phyloP scores from a whole-genome alignment of 2,888 invertebrate genomes.

The Orthosia incerta region DNA sequence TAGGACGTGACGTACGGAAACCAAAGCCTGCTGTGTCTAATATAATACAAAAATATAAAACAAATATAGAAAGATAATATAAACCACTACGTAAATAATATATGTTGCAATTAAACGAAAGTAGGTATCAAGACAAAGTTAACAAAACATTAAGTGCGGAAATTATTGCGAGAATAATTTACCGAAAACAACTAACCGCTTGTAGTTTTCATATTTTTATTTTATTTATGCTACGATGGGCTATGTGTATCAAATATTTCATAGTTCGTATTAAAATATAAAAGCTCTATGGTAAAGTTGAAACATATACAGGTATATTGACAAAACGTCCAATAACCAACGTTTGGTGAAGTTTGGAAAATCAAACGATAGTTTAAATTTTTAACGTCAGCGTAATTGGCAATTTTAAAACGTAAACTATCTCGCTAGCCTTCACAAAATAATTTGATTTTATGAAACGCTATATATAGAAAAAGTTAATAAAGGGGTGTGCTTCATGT shows the following conservation, averaged over 20 bases:
- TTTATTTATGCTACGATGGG: background rate
- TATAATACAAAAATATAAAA: no score
- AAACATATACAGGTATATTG: conserved; percentile 2
- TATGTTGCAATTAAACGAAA: no score
- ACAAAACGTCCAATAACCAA: conserved; percentile 19
- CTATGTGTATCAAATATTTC: no score
- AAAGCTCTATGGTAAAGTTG: background rate
- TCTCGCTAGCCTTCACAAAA: background rate
- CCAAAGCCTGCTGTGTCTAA: no score
- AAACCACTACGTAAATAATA: no score
- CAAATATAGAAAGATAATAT: no score
- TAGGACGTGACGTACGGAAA: no score
- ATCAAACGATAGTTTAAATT: conserved; percentile 30
- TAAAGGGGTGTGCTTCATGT: background rate
- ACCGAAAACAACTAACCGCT: background rate
- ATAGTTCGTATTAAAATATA: conserved; percentile 1
- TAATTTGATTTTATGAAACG: background rate
- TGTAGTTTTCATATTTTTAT: background rate
- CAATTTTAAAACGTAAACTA: background rate
- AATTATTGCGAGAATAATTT: no score
- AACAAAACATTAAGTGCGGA: no score
- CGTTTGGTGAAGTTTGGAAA: conserved; percentile 17
- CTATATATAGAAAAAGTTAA: background rate
- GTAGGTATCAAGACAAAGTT: no score
- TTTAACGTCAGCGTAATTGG: conserved; percentile 10